Percentiles rank a stretch among this genome's conserved stretches.
Conservation (phyloP, 2,113 vertebrate genomes). For the Pollimyrus isidori region DNA sequence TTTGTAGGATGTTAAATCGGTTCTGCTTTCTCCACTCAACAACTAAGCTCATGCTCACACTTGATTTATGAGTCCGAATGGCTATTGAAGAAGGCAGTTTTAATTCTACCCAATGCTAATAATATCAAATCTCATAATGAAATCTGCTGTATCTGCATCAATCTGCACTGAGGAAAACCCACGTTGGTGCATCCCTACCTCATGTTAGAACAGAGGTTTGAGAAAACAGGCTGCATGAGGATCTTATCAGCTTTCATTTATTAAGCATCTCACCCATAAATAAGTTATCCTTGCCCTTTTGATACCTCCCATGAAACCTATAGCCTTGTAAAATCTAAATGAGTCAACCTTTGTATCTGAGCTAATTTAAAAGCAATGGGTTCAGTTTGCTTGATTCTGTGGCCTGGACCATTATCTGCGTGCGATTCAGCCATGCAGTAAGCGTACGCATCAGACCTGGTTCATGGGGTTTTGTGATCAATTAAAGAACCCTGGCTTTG, state of each 20-base stretch:
- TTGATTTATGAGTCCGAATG: background rate
- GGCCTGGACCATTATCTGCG: background rate
- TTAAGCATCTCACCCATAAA: constrained; percentile 11
- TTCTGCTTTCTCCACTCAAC: background rate
- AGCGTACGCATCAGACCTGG: background rate
- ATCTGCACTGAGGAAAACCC: background rate
- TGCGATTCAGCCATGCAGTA: background rate
- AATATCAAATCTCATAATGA: background rate
- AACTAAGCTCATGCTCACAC: background rate
- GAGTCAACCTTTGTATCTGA: constrained; percentile 6
- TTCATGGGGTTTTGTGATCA: background rate
- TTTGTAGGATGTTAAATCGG: background rate
- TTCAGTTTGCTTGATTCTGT: background rate
- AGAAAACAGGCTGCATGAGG: background rate
- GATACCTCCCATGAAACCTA: background rate
- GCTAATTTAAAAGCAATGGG: background rate
- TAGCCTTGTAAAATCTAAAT: background rate
- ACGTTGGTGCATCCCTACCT: background rate
- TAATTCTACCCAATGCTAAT: background rate
- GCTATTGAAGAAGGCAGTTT: background rate
- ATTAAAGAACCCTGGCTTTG: background rate
- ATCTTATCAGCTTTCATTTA: constrained; percentile 7
- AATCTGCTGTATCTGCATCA: background rate
- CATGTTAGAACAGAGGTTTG: background rate
- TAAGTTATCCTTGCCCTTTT: constrained; percentile 6